Base-by-base conservation (phyloP, 2,888 invertebrate species). In the Pristionchus entomophagus region DNA sequence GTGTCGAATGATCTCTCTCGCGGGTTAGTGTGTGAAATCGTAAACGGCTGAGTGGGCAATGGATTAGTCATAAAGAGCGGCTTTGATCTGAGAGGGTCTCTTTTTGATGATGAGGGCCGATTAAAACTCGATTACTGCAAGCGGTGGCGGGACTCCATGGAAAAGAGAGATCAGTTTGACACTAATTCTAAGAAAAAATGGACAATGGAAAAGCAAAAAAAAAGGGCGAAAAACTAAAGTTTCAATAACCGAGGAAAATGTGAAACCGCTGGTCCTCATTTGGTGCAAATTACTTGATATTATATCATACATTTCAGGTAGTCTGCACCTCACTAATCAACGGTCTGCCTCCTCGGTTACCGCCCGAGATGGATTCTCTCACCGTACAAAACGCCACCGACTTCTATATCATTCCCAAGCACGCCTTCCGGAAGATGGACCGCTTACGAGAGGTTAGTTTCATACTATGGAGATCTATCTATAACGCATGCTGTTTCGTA, bases 371-470 rank as follows among this genome's bases (percentile, higher is more conserved):
- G n/a, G 85, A 85, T 35, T 53, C 77, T 2, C 77, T 85, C 32
- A 77, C 77, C 19, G 77, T 85, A 10, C 35, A 77, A 41, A 85
- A 85, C 26, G 73, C 73, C 17, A 51, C 85, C 73, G 56, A 77
- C 22, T 59, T 85, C 53, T 85, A 85, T 56, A 77, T 59, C 19
- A 77, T 85, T 0, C 56, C 85, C 53, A 85, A 85, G 56, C 85
- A 85, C 56, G 53, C 73, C 8, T 85, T 85, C 56, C 26, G 85
- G 38, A 73, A 77, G 32, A 51, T 85, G 73, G 85, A 85, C 14
- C n/a, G 77, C 53, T 45, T 85, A 19, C n/a, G 41, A 17, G 85
- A 85, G 77, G 85, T 85, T 19, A 8, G n/a, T 59, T 59, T 59
- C n/a, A 14, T n/a, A 22, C 6, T 59, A 59, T 12, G 51, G 14